Conservation (phyloP, 1,140 invertebrate genomes). For the Heterodera carotae region DNA sequence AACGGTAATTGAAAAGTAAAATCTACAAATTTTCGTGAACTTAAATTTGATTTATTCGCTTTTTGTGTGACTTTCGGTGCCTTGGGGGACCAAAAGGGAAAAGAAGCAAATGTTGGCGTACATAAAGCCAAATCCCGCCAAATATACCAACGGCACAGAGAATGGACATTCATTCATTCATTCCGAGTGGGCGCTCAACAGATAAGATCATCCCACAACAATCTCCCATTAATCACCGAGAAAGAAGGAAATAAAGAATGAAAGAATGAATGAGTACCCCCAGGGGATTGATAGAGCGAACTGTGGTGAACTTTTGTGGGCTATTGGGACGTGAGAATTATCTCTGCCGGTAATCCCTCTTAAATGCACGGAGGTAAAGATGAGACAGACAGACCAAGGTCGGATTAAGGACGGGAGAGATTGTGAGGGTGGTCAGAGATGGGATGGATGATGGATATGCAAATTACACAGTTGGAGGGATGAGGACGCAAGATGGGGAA, state of each 20-base stretch:
- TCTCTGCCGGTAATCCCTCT: neutral
- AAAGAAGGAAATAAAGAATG: neutral
- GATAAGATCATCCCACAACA: constrained; percentile 15
- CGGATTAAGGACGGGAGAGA: neutral
- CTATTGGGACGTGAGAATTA: neutral
- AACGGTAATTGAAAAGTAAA: too few relatives aligned
- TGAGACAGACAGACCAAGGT: constrained; percentile 6
- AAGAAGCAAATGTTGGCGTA: neutral
- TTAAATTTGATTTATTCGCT: too few relatives aligned
- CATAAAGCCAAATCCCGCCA: neutral
- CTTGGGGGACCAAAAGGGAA: neutral
- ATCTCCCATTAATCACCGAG: neutral
- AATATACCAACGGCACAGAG: neutral
- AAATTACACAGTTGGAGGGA: constrained; percentile 9
- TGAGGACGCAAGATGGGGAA: neutral
- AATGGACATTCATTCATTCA: neutral
- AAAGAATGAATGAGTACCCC: too few relatives aligned
- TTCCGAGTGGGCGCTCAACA: neutral
- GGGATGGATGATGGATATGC: neutral
- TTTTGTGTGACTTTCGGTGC: neutral
- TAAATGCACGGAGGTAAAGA: neutral
- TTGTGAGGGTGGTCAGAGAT: neutral
- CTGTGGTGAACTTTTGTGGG: neutral
- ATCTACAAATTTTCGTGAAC: too few relatives aligned
- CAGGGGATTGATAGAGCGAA: neutral